Percentiles rank a stretch among this genome's conserved stretches.
These are phyloP conservation scores for Cephus spinipes DNA, from an alignment of 2,888 invertebrate species.

Conservation along the genomic window DNA sequence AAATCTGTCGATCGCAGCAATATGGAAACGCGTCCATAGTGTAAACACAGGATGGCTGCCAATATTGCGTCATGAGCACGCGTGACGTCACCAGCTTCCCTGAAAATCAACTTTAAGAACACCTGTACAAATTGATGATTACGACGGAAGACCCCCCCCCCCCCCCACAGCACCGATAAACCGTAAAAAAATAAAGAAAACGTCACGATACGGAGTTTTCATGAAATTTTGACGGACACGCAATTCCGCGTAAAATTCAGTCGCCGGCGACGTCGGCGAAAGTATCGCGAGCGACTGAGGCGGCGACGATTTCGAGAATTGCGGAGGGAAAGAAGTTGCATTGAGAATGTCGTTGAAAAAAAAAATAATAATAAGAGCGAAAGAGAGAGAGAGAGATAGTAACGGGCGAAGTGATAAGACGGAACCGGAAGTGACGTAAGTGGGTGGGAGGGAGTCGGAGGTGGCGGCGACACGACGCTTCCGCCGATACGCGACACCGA, in stretches of 20 bases:
- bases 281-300: too few relatives aligned
- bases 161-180: too few relatives aligned
- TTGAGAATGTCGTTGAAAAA: too few relatives aligned
- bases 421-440: background rate
- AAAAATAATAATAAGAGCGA: too few relatives aligned
- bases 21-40: constrained; percentile 10
- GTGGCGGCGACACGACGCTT: background rate
- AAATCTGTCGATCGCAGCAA: constrained; percentile 36
- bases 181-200: background rate
- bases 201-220: background rate
- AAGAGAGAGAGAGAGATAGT: background rate
- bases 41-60: constrained; percentile 12
- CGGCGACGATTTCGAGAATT: too few relatives aligned
- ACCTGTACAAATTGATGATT: too few relatives aligned
- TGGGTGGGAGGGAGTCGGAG: background rate
- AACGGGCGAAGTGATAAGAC: background rate
- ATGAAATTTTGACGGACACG: background rate
- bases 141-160: too few relatives aligned
- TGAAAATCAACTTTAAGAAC: too few relatives aligned
- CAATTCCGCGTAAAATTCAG: background rate
- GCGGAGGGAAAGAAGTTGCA: too few relatives aligned
- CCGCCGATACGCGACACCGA: background rate
- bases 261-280: too few relatives aligned
- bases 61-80: background rate
- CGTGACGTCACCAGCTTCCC: too few relatives aligned